These are phyloP conservation scores for Margaritifera margaritifera DNA, from an alignment of 2,888 invertebrate species.

Conservation along the genomic window DNA sequence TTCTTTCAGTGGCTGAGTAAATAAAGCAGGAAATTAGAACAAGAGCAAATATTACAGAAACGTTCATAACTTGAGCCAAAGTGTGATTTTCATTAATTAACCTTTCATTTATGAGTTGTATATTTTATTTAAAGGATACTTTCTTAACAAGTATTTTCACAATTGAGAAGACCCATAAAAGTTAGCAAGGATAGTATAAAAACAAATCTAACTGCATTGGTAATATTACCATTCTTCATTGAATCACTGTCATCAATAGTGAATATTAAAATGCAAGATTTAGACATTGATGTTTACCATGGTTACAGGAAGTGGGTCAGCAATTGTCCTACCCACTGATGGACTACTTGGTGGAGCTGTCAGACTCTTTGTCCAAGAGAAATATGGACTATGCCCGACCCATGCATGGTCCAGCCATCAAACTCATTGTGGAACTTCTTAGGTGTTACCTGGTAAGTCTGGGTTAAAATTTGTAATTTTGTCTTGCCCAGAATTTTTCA, in stretches of 20 bases:
- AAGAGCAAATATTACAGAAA: too few relatives aligned
- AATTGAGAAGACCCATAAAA: too few relatives aligned
- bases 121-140: too few relatives aligned
- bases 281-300: background rate
- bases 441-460: slow-evolving; percentile 47
- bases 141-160: too few relatives aligned
- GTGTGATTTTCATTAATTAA: too few relatives aligned
- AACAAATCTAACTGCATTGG: background rate
- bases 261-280: too few relatives aligned
- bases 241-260: too few relatives aligned
- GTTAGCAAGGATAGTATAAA: background rate
- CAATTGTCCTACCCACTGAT: slow-evolving; percentile 40
- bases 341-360: slow-evolving; percentile 50
- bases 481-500: background rate
- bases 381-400: slow-evolving; percentile 34
- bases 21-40: too few relatives aligned
- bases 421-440: slow-evolving; percentile 48
- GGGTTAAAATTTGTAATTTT: too few relatives aligned
- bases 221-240: background rate
- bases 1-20: too few relatives aligned
- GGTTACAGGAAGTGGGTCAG: slow-evolving; percentile 51
- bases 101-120: too few relatives aligned
- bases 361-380: slow-evolving; percentile 36
- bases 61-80: too few relatives aligned
- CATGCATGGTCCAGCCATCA: slow-evolving; percentile 51